Conservation (phyloP, 2,797 vertebrate species). For the Taenioides sp. region DNA sequence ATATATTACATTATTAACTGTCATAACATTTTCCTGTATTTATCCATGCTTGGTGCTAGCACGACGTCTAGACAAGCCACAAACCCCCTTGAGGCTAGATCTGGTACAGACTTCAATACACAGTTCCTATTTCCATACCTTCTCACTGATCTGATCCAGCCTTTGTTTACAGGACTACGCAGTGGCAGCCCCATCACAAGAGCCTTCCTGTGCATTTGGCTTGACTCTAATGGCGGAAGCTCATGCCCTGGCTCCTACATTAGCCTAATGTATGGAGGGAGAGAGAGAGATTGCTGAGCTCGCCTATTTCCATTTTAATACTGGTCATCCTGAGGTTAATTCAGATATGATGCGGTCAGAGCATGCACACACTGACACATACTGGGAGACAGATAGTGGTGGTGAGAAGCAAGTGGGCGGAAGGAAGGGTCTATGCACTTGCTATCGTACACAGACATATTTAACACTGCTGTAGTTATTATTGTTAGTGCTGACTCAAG, state of each 20-base stretch:
- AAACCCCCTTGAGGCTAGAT: not conserved
- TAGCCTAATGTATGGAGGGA: conserved; percentile 68
- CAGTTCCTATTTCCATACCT: conserved; percentile 34
- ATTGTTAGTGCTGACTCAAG: conserved; percentile 54
- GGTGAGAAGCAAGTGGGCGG: conserved; percentile 63
- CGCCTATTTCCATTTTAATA: conserved; percentile 74
- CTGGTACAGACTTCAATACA: conserved; percentile 3
- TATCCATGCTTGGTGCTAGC: too few species aligned
- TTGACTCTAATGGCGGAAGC: conserved; percentile 65
- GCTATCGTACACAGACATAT: conserved; percentile 26
- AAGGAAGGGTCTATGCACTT: conserved; percentile 71
- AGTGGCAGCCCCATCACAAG: conserved; percentile 33
- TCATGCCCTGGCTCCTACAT: conserved; percentile 61
- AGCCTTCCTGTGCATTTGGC: conserved; percentile 73
- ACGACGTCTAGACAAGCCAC: too few species aligned
- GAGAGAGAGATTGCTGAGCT: conserved; percentile 65
- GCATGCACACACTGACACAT: conserved; percentile 68
- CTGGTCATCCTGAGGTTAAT: conserved; percentile 75
- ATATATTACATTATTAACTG: too few species aligned
- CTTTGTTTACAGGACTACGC: conserved; percentile 21
- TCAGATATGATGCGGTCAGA: conserved; percentile 75
- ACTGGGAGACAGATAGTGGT: conserved; percentile 65
- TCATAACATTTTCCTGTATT: too few species aligned
- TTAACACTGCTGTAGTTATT: conserved; percentile 16
- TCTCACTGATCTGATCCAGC: conserved; percentile 39